Evolutionary conservation across 2,113 vertebrate genomes (phyloP).

Genomic region (Lycaon pictus): DNA sequence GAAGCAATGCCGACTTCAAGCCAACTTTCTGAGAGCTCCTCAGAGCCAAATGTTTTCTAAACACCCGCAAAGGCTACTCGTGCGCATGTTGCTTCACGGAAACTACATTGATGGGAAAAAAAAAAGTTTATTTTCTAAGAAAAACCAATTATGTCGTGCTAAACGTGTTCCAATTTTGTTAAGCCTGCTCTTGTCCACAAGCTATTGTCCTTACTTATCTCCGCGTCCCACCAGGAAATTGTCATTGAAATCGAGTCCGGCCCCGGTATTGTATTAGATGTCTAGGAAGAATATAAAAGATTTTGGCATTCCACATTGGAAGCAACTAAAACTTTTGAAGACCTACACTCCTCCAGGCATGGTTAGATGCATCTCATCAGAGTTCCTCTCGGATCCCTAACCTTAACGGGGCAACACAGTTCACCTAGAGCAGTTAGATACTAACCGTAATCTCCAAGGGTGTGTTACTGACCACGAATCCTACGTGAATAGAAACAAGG

Average conservation of each 20-base stretch:
- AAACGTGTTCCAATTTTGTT: neutral
- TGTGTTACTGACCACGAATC: neutral
- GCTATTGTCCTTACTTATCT: neutral
- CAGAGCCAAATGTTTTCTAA: neutral
- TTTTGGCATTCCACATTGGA: constrained; percentile 14
- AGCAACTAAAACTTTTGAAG: constrained; percentile 5
- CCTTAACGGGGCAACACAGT: neutral
- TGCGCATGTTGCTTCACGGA: neutral
- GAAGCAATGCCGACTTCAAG: neutral
- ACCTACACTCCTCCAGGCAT: neutral
- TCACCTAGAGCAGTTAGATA: neutral
- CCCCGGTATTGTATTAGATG: neutral
- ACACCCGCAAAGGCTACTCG: neutral
- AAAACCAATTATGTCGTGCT: constrained; percentile 6
- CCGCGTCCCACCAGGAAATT: neutral
- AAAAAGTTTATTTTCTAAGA: constrained; percentile 9
- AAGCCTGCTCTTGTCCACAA: neutral
- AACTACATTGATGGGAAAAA: neutral
- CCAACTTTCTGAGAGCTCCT: constrained; percentile 51
- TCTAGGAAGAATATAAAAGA: neutral
- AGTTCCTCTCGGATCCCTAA: neutral
- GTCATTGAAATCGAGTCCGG: neutral
- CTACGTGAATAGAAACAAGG: neutral
- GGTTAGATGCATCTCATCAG: neutral
- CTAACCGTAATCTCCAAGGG: neutral